Evolutionary conservation across 2,797 vertebrate genomes (phyloP), one percentile per base, ranked within the genome.

Genomic region (Lacerta viridis): DNA sequence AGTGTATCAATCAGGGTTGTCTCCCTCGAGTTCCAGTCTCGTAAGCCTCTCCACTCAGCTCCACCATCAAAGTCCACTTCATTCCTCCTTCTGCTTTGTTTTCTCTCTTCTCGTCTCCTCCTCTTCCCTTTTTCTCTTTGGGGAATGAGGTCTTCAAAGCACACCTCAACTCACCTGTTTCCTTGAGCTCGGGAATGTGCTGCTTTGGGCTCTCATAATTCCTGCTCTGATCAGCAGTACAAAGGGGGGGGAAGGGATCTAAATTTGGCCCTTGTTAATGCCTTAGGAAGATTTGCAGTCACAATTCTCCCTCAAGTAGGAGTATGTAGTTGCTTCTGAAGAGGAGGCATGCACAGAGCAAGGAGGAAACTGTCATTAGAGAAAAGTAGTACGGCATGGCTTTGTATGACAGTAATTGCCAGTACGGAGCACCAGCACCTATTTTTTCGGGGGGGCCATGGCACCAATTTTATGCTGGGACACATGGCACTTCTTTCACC

Each of bases 291-390:
- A 27, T 86, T 84, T 69, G 39, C 83, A n/a, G 33, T 88, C 50
- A 66, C 82, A 87, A n/a, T 29, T 92, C 41, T 39, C 82, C 3
- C 0, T 46, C 61, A 39, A 75, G n/a, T 3, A 3, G 27, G 82
- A 13, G 0, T 2, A 39, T 83, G 68, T 84, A 87, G 74, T 84
- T 92, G 89, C 2, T 85, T 94, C 85, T 84, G 77, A 90, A 75
- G 91, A 80, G 39, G 43, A 55, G 29, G 18, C 17, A 5, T 18
- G 7, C 17, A 10, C 41, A 74, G 66, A 81, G 79, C 74, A 74
- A 89, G 36, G 84, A 55, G 46, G 66, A 85, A 88, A 85, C 77
- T 36, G 0, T 87, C 55, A n/a, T 90, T 93, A 93, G 88, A 86
- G 77, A 83, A 86, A 94, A 64, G 50, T 55, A 88, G 83, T 41